Base-by-base conservation (phyloP, 2,888 invertebrate species). In the Leptopterna dolabrata region DNA sequence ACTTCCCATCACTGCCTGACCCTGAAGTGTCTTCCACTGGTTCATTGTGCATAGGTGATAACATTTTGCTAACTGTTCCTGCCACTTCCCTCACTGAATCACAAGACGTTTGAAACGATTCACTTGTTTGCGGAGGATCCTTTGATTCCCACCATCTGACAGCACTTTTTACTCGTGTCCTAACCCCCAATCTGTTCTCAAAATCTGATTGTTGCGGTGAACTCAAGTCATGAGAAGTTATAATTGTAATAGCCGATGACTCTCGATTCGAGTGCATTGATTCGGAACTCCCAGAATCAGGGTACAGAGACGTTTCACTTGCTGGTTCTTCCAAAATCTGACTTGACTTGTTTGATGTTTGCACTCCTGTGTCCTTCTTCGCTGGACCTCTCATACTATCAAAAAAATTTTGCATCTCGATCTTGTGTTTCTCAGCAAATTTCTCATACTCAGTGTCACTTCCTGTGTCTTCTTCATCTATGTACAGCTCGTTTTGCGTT, bases 121-220 rank as follows among this genome's bases (percentile, higher is more conserved):
- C 81, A 51, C 81, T 81, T 30, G 30, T 19, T 14, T 43, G 85
- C 9, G 19, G 45, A 27, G 55, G 16, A 24, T 71, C 47, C 13
- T 71, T 71, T 11, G 83, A 70, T n/a, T 83, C 83, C 83, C 83
- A 83, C 83, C 83, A 83, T 19, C 24, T 83, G 29, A 47, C 81
- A 16, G 30, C 24, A 51, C 1, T 36, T 27, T 45, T 51, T 2
- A 63, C 63, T 14, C 63, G 16, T n/a, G 24, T 3, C n/a, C 13
- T 85, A 4, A n/a, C 24, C n/a, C 16, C 16, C 11, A 4, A 6
- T 27, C 27, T 36, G 14, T 36, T 71, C 19, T 83, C 83, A 9
- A 81, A 29, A 81, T 81, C 81, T 14, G 81, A 81, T 6, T 78
- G 78, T 16, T n/a, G 11, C 2, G 63, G 81, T 4, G 63, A 71